Evolutionary conservation across 53 echinoderm and acorn worm species (phyloP).

Genomic region (Arbacia lixula): DNA sequence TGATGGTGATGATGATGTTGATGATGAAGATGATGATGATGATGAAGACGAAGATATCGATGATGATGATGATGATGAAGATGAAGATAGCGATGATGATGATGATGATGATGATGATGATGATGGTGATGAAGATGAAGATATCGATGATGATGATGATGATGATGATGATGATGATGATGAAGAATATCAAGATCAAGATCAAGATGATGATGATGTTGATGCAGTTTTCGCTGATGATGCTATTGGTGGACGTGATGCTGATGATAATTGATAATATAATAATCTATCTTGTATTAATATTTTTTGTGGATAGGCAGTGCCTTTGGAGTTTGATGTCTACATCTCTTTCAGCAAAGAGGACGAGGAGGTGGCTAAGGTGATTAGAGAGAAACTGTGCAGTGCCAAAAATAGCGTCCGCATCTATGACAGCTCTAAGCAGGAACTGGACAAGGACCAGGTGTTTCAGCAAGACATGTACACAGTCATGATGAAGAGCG

Average conservation of each 20-base stretch:
- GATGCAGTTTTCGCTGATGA: background rate
- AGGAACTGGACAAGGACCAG: constrained; percentile 63
- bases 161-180: background rate
- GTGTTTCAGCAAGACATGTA: constrained; percentile 96
- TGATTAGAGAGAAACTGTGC: constrained; percentile 64
- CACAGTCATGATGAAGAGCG: constrained; percentile 82
- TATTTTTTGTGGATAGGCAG: too few relatives aligned
- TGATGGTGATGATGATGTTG: constrained; percentile 2
- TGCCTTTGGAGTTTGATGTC: constrained; percentile 83
- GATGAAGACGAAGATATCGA: too few relatives aligned
- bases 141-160: background rate
- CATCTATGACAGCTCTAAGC: constrained; percentile 69
- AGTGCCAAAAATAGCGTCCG: constrained; percentile 67
- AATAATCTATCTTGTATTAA: too few relatives aligned
- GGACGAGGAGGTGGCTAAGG: constrained; percentile 59
- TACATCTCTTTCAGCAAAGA: constrained; percentile 87
- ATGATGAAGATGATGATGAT: background rate
- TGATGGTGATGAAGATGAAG: background rate
- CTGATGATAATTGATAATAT: background rate
- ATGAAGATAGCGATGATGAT: background rate
- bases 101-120: background rate
- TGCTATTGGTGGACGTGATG: background rate
- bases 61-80: constrained; percentile 10
- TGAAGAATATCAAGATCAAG: background rate
- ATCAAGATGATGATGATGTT: background rate